Evolutionary conservation across 2,113 vertebrate genomes (phyloP).

Genomic region (Agapornis roseicollis): DNA sequence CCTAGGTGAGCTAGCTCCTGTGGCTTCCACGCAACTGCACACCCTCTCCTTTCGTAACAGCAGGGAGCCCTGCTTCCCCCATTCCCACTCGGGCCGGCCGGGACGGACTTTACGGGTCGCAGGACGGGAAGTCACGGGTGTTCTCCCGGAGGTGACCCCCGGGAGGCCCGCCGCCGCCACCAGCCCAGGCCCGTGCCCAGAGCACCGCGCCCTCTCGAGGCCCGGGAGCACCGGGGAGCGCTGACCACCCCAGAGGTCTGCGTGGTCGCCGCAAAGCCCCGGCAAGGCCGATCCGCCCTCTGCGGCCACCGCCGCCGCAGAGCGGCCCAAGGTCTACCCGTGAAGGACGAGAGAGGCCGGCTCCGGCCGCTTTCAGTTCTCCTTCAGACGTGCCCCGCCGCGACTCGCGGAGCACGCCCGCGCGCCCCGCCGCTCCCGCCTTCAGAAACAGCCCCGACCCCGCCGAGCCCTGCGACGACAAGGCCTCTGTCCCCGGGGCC

Average conservation of each 20-base stretch:
- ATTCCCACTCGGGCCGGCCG: rapidly evolving
- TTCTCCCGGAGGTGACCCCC: background rate
- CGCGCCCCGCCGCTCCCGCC: background rate
- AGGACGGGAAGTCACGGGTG: background rate
- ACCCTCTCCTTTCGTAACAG: rapidly evolving
- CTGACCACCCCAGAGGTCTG: background rate
- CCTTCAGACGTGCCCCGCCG: background rate
- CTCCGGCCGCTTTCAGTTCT: background rate
- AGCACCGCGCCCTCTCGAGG: background rate
- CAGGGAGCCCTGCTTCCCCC: background rate
- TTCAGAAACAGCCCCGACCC: too few species aligned
- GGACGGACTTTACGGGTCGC: background rate
- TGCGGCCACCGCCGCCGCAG: background rate
- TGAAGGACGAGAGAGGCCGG: background rate
- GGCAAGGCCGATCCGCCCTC: background rate
- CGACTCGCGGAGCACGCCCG: background rate
- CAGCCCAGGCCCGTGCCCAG: background rate
- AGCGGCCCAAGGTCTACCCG: background rate
- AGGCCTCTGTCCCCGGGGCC: background rate
- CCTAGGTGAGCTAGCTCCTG: background rate
- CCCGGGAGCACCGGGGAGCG: background rate
- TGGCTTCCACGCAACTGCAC: background rate
- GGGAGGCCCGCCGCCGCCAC: background rate
- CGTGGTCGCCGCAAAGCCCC: background rate
- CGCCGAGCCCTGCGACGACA: background rate